A percentile compares a stretch with the other conserved stretches of the same genome.
These are phyloP conservation scores for Norana najaformis DNA, from an alignment of 2,888 invertebrate species.

Conservation along the genomic window DNA sequence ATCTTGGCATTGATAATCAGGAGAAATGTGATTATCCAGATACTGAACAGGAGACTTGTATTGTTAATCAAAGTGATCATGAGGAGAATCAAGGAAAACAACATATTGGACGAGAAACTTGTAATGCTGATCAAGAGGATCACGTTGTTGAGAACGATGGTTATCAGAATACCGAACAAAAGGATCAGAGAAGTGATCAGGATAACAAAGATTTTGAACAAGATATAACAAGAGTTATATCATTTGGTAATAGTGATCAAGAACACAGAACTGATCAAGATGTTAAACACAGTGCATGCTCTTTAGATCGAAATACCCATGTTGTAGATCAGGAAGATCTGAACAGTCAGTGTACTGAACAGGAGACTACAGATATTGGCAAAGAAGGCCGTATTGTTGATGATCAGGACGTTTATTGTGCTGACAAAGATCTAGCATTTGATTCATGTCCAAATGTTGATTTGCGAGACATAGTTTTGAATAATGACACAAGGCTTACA, in stretches of 20 bases:
- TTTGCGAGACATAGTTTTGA: not conserved
- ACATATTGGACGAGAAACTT: not conserved
- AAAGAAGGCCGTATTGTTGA: not conserved
- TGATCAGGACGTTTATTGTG: not conserved
- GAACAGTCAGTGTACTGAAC: not conserved
- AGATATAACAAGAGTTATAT: not conserved
- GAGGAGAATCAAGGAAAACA: not conserved
- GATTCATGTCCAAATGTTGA: not conserved
- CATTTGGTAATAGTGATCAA: not conserved
- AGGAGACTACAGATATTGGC: not conserved
- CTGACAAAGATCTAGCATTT: not conserved
- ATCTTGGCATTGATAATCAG: not conserved
- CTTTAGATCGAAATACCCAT: not conserved
- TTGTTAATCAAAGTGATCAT: not conserved
- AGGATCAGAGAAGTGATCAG: not conserved
- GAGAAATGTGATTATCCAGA: not conserved
- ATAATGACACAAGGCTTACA: not conserved
- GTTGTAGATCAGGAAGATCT: not conserved
- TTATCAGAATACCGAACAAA: not conserved
- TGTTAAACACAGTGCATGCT: not conserved
- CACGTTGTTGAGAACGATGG: not conserved
- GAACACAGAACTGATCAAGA: not conserved
- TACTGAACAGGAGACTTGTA: not conserved
- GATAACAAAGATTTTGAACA: not conserved
- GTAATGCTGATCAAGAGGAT: not conserved